phyloP scores from a whole-genome alignment of 2,888 invertebrate genomes.

The Diplazon laetatorius region DNA sequence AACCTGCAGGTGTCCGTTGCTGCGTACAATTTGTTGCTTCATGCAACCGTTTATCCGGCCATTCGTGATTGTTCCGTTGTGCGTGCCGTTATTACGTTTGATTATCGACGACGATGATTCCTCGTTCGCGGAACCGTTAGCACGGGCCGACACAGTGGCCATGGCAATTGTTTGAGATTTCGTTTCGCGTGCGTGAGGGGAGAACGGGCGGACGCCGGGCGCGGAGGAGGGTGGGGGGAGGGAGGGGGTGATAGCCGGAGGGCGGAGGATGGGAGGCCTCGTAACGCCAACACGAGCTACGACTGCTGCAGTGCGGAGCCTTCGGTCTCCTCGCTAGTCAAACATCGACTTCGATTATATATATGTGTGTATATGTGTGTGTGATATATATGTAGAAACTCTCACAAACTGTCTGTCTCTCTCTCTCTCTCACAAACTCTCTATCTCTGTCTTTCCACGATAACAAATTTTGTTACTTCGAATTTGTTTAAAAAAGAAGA shows the following conservation, averaged over 20 bases:
- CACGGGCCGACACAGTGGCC: slow-evolving; percentile 60
- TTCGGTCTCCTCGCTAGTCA: background rate
- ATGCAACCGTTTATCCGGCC: slow-evolving; percentile 72
- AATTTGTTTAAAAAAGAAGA: too few relatives aligned
- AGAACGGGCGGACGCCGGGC: too few relatives aligned
- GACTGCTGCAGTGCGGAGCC: background rate
- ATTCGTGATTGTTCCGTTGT: slow-evolving; percentile 64
- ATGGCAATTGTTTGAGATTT: slow-evolving; percentile 48
- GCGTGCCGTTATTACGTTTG: slow-evolving; percentile 65
- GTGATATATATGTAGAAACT: too few relatives aligned
- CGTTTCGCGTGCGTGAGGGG: too few relatives aligned
- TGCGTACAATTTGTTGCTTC: slow-evolving; percentile 39
- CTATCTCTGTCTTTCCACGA: too few relatives aligned
- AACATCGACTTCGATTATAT: slow-evolving; percentile 7
- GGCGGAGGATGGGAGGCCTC: too few relatives aligned
- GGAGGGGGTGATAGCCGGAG: too few relatives aligned
- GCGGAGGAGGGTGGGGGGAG: too few relatives aligned
- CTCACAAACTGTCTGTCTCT: too few relatives aligned
- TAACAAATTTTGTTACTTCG: too few relatives aligned
- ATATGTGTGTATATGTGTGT: too few relatives aligned
- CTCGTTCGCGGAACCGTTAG: slow-evolving; percentile 45
- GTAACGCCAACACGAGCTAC: background rate
- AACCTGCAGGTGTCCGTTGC: slow-evolving; percentile 73
- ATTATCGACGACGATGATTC: slow-evolving; percentile 36
- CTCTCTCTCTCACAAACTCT: too few relatives aligned